Percentiles rank a stretch among this genome's conserved stretches.
phyloP scores from a whole-genome alignment of 2,113 vertebrate species.

The Paralichthys olivaceus region DNA sequence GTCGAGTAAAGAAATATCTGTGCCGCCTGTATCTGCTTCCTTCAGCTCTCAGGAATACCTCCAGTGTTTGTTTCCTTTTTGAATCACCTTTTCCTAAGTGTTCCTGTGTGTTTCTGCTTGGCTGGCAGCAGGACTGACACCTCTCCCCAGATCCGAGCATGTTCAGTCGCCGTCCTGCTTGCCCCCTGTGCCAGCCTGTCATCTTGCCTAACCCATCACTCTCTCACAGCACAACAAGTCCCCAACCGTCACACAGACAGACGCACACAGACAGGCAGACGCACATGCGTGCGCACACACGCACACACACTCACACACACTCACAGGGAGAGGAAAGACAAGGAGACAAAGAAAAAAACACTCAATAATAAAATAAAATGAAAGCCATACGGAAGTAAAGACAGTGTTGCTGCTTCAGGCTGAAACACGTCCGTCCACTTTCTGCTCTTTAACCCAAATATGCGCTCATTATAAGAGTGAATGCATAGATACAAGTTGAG shows the following conservation, averaged over 20 bases:
- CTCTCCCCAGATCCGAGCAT: slow-evolving; percentile 77
- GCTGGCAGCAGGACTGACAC: slow-evolving; percentile 79
- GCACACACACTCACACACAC: slow-evolving; percentile 22
- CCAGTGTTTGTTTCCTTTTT: slow-evolving; percentile 70
- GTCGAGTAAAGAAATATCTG: neutral
- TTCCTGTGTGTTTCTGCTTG: slow-evolving; percentile 76
- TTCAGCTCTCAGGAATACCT: slow-evolving; percentile 47
- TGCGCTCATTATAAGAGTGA: too few relatives aligned
- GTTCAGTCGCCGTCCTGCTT: slow-evolving; percentile 78
- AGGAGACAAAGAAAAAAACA: slow-evolving; percentile 20
- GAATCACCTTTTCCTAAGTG: slow-evolving; percentile 74
- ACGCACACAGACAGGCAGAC: slow-evolving; percentile 17
- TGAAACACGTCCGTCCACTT: slow-evolving; percentile 25
- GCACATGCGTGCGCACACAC: neutral
- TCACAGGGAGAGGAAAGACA: neutral
- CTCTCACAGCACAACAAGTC: slow-evolving; percentile 73
- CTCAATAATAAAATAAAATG: slow-evolving; percentile 58
- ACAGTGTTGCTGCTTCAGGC: slow-evolving; percentile 14
- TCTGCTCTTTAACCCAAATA: slow-evolving; percentile 41
- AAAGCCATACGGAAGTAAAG: slow-evolving; percentile 62
- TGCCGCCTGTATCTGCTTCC: neutral
- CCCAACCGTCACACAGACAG: slow-evolving; percentile 55
- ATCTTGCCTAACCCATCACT: slow-evolving; percentile 75
- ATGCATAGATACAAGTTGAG: slow-evolving; percentile 38
- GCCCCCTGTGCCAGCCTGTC: slow-evolving; percentile 80